Evolutionary conservation across 2,797 vertebrate species (phyloP).

Genomic region (Morus bassanus): DNA sequence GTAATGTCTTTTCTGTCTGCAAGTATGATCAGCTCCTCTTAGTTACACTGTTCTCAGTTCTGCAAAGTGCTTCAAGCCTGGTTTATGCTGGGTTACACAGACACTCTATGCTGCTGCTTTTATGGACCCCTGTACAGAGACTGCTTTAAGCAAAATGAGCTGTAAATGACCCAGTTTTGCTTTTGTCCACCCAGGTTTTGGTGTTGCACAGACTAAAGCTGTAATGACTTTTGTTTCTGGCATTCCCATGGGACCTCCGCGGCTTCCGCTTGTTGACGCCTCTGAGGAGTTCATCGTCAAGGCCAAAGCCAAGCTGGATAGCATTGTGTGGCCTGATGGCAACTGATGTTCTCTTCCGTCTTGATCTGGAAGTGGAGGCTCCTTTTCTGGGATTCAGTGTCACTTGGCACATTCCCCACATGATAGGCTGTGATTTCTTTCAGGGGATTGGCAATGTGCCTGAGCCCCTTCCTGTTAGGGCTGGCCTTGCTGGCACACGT

Average conservation of each 20-base stretch:
- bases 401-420: background rate
- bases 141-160: background rate
- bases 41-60: background rate
- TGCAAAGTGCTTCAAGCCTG: background rate
- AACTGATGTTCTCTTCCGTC: background rate
- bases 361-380: background rate
- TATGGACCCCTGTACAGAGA: background rate
- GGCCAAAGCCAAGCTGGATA: conserved; percentile 76
- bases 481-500: background rate
- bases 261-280: conserved; percentile 82
- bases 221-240: conserved; percentile 88
- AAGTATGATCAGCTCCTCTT: background rate
- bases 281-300: conserved; percentile 31
- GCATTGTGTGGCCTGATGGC: conserved; percentile 40
- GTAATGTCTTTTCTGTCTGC: background rate
- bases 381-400: background rate
- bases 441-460: background rate
- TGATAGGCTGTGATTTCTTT: background rate
- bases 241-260: conserved; percentile 88
- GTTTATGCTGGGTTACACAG: background rate
- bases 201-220: conserved; percentile 90
- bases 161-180: background rate
- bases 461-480: background rate
- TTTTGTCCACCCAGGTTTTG: conserved; percentile 80
- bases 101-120: background rate